phyloP scores from a whole-genome alignment of 2,888 invertebrate genomes.

The Cheilosia grossa region DNA sequence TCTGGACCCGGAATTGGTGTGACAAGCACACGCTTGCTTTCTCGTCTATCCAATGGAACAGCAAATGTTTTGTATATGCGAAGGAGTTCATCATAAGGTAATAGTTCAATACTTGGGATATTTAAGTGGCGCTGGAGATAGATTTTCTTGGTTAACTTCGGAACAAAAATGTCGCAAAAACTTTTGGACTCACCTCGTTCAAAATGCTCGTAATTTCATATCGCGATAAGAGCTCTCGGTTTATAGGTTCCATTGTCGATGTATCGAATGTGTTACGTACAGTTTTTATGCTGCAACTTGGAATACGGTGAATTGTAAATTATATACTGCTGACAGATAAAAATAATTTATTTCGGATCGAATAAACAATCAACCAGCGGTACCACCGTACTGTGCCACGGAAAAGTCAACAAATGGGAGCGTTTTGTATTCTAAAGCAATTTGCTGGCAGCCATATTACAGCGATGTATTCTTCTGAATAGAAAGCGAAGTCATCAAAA shows the following conservation, averaged over 20 bases:
- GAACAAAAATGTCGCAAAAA: constrained; percentile 10
- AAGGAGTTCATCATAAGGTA: constrained; percentile 76
- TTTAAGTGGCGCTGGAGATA: constrained; percentile 76
- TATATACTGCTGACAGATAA: too few species aligned
- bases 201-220: constrained; percentile 77
- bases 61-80: constrained; percentile 78
- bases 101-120: constrained; percentile 76
- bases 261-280: not conserved
- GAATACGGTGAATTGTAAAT: not conserved
- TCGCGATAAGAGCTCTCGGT: constrained; percentile 75
- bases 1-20: not conserved
- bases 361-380: too few species aligned
- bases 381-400: too few species aligned
- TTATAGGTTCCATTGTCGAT: constrained; percentile 75
- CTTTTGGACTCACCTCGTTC: constrained; percentile 75
- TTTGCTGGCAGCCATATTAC: too few species aligned
- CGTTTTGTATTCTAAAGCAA: too few species aligned
- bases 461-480: not conserved
- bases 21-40: not conserved
- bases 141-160: not conserved
- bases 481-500: not conserved
- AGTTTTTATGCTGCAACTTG: not conserved
- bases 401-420: too few species aligned
- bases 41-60: constrained; percentile 75
- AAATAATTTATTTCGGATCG: too few species aligned